Conservation (phyloP, 2,797 vertebrate genomes). For the Lateolabrax maculatus region DNA sequence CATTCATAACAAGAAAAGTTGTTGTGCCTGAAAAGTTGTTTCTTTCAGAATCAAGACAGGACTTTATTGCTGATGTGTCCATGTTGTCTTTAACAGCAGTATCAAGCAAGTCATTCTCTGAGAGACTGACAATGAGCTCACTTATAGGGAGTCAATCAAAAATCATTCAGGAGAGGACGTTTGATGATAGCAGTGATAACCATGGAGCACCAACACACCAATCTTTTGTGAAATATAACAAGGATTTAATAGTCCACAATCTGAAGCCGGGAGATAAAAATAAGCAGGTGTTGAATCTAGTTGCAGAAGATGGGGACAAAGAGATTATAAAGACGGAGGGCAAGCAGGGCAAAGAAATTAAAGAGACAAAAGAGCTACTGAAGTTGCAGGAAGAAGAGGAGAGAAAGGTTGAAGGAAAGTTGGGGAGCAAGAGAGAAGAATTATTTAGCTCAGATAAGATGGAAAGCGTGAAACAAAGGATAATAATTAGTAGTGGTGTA, state of each 20-base stretch:
- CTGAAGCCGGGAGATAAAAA: conserved; percentile 35
- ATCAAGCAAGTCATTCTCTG: conserved; percentile 8
- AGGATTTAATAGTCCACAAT: conserved; percentile 19
- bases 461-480: conserved; percentile 19
- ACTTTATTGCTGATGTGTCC: conserved; percentile 4
- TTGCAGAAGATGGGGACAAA: conserved; percentile 24
- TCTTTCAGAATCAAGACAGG: conserved; percentile 20
- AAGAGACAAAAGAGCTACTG: conserved; percentile 17
- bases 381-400: conserved; percentile 22
- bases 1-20: neutral
- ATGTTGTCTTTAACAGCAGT: neutral
- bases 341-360: conserved; percentile 10
- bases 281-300: conserved; percentile 27
- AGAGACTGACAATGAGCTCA: conserved; percentile 24
- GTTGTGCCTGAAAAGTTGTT: conserved; percentile 8
- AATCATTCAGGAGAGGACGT: neutral
- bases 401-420: conserved; percentile 19
- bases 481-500: conserved; percentile 16
- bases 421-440: conserved; percentile 24
- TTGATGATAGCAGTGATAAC: conserved; percentile 8
- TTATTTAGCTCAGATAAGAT: conserved; percentile 35
- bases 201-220: neutral
- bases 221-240: conserved; percentile 4
- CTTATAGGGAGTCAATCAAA: conserved; percentile 40
- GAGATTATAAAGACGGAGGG: conserved; percentile 23